Evolutionary conservation across 2,888 invertebrate species (phyloP).

Genomic region (Erebia epiphron): DNA sequence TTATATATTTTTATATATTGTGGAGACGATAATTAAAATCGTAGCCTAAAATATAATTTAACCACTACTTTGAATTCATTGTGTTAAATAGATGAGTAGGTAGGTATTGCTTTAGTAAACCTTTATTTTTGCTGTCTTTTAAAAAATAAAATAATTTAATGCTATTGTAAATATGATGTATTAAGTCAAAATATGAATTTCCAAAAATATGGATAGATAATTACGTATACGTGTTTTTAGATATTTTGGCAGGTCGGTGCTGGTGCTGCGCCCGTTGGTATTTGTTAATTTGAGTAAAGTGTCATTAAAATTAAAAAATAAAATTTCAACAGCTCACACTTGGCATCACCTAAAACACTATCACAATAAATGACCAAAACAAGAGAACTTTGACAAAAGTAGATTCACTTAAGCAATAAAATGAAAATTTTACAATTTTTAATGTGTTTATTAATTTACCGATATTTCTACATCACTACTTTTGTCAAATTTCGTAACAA

Average conservation of each 20-base stretch:
- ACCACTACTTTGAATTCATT: constrained; percentile 1
- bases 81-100: background rate
- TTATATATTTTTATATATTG: too few relatives aligned
- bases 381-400: constrained; percentile 68
- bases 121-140: background rate
- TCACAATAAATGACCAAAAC: constrained; percentile 53
- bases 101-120: background rate
- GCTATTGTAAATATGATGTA: constrained; percentile 50
- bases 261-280: background rate
- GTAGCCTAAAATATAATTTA: background rate
- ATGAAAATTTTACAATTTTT: constrained; percentile 32
- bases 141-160: constrained; percentile 47
- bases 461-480: constrained; percentile 28
- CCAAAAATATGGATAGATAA: constrained; percentile 58
- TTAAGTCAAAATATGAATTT: constrained; percentile 48
- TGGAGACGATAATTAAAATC: background rate
- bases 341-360: constrained; percentile 20
- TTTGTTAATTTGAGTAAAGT: background rate
- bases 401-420: constrained; percentile 37
- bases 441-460: constrained; percentile 1
- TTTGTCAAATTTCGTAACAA: constrained; percentile 62
- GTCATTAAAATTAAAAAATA: background rate
- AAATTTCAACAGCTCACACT: constrained; percentile 9
- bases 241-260: constrained; percentile 26
- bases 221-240: constrained; percentile 23